A percentile compares a stretch with the other conserved stretches of the same genome.
These are phyloP conservation scores for Larimichthys crocea DNA, from an alignment of 2,113 vertebrate genomes.

Conservation along the genomic window DNA sequence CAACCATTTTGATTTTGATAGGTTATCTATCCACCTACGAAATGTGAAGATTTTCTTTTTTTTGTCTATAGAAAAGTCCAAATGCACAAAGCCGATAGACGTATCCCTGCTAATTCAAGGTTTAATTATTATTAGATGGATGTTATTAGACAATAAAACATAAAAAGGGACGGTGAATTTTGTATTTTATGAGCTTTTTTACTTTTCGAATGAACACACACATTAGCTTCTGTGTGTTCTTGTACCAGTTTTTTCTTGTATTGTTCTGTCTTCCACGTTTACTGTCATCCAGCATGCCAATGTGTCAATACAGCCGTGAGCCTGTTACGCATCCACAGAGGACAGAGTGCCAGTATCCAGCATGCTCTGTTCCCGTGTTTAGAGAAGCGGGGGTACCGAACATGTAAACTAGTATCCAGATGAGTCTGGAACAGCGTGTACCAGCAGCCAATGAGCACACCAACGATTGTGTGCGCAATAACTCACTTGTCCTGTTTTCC, in stretches of 20 bases:
- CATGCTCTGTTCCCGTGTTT: constrained; percentile 55
- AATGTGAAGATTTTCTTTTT: not conserved
- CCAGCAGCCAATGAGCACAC: constrained; percentile 23
- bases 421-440: constrained; percentile 61
- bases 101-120: not conserved
- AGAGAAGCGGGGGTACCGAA: constrained; percentile 17
- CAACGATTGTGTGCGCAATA: constrained; percentile 24
- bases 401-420: constrained; percentile 36
- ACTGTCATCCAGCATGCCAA: not conserved
- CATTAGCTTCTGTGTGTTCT: not conserved
- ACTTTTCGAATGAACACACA: not conserved
- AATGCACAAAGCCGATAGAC: not conserved
- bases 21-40: no score
- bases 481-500: not conserved
- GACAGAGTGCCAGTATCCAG: constrained; percentile 10
- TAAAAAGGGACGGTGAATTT: not conserved
- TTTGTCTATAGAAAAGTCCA: not conserved
- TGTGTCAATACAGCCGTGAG: constrained; percentile 10
- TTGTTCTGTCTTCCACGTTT: not conserved
- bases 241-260: not conserved
- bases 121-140: not conserved
- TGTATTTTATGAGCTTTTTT: not conserved
- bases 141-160: not conserved
- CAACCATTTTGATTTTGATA: not conserved
- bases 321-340: constrained; percentile 1